These are phyloP conservation scores for Okapia johnstoni DNA, from an alignment of 2,113 vertebrate genomes.

Conservation along the genomic window DNA sequence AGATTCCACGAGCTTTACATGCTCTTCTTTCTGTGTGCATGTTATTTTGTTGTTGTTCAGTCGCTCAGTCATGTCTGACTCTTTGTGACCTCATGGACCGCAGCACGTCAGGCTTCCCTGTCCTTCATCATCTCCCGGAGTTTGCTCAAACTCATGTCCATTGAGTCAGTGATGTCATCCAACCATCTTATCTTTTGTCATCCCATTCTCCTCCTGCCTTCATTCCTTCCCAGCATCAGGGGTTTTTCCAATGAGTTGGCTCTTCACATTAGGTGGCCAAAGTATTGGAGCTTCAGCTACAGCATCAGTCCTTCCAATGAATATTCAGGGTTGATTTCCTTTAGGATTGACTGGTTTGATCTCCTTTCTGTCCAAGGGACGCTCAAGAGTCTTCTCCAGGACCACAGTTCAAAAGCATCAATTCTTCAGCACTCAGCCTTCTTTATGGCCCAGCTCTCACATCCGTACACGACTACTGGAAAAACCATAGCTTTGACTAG, in stretches of 20 bases:
- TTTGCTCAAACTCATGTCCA: not conserved
- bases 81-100: not conserved
- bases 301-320: not conserved
- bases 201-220: not conserved
- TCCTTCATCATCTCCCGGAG: not conserved
- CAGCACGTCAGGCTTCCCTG: not conserved
- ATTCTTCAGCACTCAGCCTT: not conserved
- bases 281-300: not conserved
- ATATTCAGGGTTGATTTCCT: not conserved
- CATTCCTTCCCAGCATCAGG: not conserved
- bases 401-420: not conserved
- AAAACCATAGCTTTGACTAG: not conserved
- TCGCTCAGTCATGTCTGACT: not conserved
- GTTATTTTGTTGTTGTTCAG: not conserved
- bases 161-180: not conserved
- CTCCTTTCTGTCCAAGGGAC: not conserved
- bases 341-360: not conserved
- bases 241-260: not conserved
- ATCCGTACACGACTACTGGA: not conserved
- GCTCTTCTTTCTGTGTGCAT: not conserved
- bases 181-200: not conserved
- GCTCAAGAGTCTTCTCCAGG: not conserved
- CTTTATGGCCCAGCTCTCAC: not conserved
- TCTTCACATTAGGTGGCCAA: not conserved
- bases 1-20: not conserved